Conservation (phyloP, 2,797 vertebrate species). For the Myripristis jacobus region DNA sequence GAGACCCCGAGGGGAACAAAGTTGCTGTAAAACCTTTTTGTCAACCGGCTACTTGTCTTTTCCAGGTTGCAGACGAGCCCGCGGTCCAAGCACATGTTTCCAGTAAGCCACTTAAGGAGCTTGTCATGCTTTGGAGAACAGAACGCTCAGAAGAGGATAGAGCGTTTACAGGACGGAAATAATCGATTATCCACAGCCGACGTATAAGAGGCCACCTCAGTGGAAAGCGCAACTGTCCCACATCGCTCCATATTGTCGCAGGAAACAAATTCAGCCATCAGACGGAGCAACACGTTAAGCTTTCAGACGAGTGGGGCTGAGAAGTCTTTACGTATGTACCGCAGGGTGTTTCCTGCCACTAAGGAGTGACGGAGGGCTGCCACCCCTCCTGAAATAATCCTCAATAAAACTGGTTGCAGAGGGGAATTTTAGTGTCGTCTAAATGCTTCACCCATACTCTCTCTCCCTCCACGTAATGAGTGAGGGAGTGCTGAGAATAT, state of each 20-base stretch:
- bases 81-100: neutral
- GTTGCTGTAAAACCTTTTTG: neutral
- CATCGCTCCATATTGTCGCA: neutral
- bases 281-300: neutral
- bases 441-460: no score
- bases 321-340: neutral
- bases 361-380: neutral
- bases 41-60: neutral
- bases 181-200: neutral
- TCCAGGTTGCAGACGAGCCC: slow-evolving; percentile 1
- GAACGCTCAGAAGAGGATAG: neutral
- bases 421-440: no score
- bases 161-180: neutral
- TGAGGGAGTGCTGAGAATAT: no score
- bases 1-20: neutral
- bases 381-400: neutral
- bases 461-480: no score
- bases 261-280: neutral
- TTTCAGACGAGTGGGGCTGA: neutral
- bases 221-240: neutral
- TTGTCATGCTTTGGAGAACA: slow-evolving; percentile 4
- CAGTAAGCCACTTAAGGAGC: neutral
- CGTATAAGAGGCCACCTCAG: neutral
- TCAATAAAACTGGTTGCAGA: no score
- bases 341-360: neutral